Conservation (phyloP, 2,797 vertebrate species). For the Anisognathus igniventris region DNA sequence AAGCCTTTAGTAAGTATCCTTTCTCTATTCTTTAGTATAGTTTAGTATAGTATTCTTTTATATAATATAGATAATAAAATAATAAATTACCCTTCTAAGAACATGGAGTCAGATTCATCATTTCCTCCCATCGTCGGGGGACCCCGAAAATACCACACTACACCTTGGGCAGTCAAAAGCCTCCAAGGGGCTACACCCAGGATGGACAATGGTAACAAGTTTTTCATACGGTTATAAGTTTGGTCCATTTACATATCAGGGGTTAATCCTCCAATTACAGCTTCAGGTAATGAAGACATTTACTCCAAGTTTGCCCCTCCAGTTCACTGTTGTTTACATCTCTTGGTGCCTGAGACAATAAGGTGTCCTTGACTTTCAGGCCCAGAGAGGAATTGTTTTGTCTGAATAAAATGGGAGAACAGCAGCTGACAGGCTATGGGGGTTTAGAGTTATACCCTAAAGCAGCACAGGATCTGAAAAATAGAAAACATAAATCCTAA, state of each 20-base stretch:
- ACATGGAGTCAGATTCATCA: too few species aligned
- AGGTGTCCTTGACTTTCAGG: not conserved
- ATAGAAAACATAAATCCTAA: not conserved
- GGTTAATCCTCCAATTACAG: not conserved
- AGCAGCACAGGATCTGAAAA: not conserved
- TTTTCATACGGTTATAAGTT: not conserved
- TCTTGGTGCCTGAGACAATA: not conserved
- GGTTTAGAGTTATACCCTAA: not conserved
- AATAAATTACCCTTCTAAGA: too few species aligned
- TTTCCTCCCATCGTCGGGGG: accelerated
- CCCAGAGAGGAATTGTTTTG: not conserved
- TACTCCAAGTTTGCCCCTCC: not conserved
- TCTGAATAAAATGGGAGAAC: not conserved
- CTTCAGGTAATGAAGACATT: not conserved
- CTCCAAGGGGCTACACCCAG: not conserved
- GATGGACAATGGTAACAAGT: accelerated
- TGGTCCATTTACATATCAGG: not conserved
- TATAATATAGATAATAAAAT: too few species aligned
- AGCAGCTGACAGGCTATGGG: not conserved
- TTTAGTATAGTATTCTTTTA: too few species aligned
- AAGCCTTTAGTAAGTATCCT: too few species aligned
- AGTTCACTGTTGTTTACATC: not conserved
- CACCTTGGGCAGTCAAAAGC: not conserved
- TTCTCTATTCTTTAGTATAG: too few species aligned
- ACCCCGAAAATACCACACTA: too few species aligned